Conservation (phyloP, 2,113 vertebrate species). For the Vulpes ferrilata region DNA sequence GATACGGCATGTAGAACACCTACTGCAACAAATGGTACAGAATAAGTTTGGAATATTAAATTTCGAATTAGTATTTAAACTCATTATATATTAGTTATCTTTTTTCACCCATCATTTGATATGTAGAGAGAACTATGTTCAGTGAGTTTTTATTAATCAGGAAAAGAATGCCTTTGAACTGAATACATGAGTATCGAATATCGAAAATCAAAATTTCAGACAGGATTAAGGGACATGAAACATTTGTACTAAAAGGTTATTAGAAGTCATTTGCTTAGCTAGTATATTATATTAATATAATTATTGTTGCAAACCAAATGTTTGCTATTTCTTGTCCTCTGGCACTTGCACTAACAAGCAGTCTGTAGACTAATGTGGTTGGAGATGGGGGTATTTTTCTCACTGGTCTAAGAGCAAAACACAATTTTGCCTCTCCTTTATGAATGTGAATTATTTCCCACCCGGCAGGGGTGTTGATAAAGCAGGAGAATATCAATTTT, state of each 20-base stretch:
- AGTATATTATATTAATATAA: neutral
- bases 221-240: neutral
- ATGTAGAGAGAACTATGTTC: neutral
- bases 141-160: neutral
- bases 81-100: neutral
- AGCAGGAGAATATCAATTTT: neutral
- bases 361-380: neutral
- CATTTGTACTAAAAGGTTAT: neutral
- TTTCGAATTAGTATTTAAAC: neutral
- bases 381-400: neutral
- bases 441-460: constrained; percentile 5
- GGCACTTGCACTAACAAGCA: neutral
- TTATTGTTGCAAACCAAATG: neutral
- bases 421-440: neutral
- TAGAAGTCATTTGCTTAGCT: neutral
- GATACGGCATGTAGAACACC: neutral
- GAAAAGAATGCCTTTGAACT: neutral
- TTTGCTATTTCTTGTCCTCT: neutral
- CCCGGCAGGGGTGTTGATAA: neutral
- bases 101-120: neutral
- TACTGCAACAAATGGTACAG: neutral
- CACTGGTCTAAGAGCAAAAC: neutral
- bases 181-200: neutral
- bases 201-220: neutral
- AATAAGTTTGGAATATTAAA: neutral